Base-by-base conservation (phyloP, 2,888 invertebrate genomes). In the Drosophila cyrtoloma region DNA sequence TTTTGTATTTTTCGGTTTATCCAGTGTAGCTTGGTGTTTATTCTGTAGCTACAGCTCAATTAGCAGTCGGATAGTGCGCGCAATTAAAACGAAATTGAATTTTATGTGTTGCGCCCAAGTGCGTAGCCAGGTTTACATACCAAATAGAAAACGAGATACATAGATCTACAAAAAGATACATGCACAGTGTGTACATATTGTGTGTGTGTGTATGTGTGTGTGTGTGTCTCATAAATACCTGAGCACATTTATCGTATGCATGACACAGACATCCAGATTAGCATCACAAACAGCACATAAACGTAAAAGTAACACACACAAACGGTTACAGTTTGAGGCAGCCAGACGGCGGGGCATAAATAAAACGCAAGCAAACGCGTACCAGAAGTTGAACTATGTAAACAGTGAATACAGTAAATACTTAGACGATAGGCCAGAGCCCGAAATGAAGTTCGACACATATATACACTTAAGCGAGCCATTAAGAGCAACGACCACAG, bases 201-300 rank as follows among this genome's bases (percentile, higher is more conserved):
- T 51, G 47, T 35, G 22, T 55, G 55, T 5, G 35, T 35, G 52
- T 32, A 30, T 52, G 52, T 53, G 60, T 51, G 12, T n/a, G 22
- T 6, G 14, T 12, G 1, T 22, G 7, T 26, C 65, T 64, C 75
- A 63, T 78, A 76, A 71, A 80, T 79, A 79, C 66, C 81, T 79
- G 78, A 66, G 62, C 51, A 64, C 81, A 80, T 87, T 87, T 89
- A 89, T 90, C 88, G 86, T 90, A 86, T 89, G 90, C 86, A 81
- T 89, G 86, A 84, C 86, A 89, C 81, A 82, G 88, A 82, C 88
- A 80, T 78, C 81, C 83, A 90, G 86, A 86, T 86, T 86, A 86
- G 86, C 90, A 86, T 86, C 86, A 88, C 86, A 86, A 88, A 90
- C 86, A 86, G 90, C 83, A 86, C 86, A 90, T 86, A 90, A 86